Evolutionary conservation across 2,113 vertebrate genomes (phyloP).

Genomic region (Stercorarius parasiticus): DNA sequence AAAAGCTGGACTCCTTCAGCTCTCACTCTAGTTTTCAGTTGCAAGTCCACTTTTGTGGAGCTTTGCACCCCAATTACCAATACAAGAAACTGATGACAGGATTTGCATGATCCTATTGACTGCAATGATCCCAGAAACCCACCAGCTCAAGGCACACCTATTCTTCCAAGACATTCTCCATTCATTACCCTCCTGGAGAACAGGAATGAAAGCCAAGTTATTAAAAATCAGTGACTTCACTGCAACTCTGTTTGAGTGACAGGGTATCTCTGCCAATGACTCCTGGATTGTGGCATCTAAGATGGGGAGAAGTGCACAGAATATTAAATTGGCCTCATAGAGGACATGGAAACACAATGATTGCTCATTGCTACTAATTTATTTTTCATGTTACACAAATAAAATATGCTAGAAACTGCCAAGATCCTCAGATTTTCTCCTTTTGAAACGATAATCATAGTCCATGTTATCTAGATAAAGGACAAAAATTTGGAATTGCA

Average conservation of each 20-base stretch:
- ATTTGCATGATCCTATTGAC: neutral
- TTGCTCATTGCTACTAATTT: neutral
- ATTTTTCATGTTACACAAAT: neutral
- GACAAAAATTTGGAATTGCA: neutral
- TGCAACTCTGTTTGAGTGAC: neutral
- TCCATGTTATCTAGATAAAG: neutral
- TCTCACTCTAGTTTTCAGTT: neutral
- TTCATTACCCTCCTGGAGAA: neutral
- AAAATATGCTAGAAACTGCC: neutral
- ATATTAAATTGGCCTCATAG: neutral
- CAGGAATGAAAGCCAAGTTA: neutral
- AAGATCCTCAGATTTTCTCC: neutral
- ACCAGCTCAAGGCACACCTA: neutral
- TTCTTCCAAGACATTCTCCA: neutral
- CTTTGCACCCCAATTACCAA: neutral
- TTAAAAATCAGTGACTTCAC: neutral
- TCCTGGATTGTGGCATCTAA: neutral
- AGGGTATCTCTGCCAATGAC: neutral
- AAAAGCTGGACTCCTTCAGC: neutral
- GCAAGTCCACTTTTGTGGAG: neutral
- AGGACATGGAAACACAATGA: neutral
- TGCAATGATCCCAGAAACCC: neutral
- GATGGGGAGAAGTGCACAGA: neutral
- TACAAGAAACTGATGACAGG: neutral
- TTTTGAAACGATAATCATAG: neutral